Evolutionary conservation across 1,140 invertebrate species (phyloP).

Genomic region (Dreissena rostriformis): DNA sequence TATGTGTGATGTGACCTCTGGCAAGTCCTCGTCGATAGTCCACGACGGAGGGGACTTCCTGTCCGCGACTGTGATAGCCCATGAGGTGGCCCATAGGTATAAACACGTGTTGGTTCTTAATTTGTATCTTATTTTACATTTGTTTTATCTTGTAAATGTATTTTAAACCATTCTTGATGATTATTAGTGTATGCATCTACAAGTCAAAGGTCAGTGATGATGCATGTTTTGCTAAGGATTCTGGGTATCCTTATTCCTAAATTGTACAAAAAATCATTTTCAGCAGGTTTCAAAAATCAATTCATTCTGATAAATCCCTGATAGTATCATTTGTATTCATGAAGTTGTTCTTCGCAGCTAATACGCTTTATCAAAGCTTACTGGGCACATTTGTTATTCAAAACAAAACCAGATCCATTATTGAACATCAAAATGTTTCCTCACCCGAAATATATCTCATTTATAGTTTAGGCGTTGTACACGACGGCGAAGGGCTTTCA

Average conservation of each 20-base stretch:
- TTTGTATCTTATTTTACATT: no score
- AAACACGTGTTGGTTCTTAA: neutral
- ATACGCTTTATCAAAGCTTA: neutral
- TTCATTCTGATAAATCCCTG: no score
- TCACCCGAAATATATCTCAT: neutral
- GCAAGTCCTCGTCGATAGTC: constrained; percentile 67
- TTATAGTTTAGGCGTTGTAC: constrained; percentile 63
- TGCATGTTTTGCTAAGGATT: neutral
- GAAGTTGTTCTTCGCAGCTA: no score
- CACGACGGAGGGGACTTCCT: constrained; percentile 69
- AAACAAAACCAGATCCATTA: neutral
- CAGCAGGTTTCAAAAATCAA: neutral
- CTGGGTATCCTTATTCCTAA: neutral
- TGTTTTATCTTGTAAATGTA: neutral
- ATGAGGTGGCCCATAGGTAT: constrained; percentile 72
- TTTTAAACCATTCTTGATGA: neutral
- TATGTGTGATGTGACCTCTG: constrained; percentile 64
- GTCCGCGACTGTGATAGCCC: constrained; percentile 66
- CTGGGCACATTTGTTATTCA: neutral
- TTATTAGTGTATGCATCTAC: neutral
- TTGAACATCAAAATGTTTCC: neutral
- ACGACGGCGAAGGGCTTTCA: constrained; percentile 63
- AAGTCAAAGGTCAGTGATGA: neutral
- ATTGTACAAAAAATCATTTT: neutral
- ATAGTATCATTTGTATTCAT: no score